A percentile compares a stretch with the other conserved stretches of the same genome.
phyloP scores from a whole-genome alignment of 1,140 invertebrate species.

The Steinernema khuongi region DNA sequence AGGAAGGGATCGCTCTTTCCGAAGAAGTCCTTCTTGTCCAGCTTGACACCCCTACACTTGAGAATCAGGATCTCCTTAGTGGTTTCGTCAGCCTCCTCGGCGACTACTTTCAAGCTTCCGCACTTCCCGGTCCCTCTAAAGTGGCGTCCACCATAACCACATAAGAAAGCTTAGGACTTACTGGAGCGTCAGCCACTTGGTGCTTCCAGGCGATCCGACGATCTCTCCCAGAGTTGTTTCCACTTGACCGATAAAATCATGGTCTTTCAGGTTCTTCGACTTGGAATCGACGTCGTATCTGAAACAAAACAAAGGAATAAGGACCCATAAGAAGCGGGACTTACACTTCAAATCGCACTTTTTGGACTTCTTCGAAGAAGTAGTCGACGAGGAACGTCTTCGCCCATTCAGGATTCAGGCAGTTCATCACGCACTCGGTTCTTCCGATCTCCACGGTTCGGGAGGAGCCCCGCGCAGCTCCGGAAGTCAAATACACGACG shows the following conservation, averaged over 20 bases:
- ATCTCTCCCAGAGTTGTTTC: conserved; percentile 64
- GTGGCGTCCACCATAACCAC: conserved; percentile 32
- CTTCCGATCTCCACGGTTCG: conserved; percentile 60
- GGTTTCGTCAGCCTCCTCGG: conserved; percentile 62
- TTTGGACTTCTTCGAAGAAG: conserved; percentile 64
- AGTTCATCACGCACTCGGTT: conserved; percentile 64
- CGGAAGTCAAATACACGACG: conserved; percentile 37
- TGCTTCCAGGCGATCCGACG: conserved; percentile 59
- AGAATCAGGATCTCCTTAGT: conserved; percentile 62
- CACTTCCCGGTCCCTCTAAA: conserved; percentile 40
- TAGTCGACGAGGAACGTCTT: conserved; percentile 64
- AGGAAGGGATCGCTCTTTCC: conserved; percentile 65
- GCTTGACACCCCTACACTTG: conserved; percentile 60
- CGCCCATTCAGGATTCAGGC: conserved; percentile 64
- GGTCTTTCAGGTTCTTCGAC: conserved; percentile 49
- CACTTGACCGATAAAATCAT: conserved; percentile 63
- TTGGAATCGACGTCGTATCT: conserved; percentile 62
- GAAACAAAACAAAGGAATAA: conserved; percentile 39
- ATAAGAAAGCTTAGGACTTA: conserved; percentile 36
- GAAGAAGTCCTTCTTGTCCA: conserved; percentile 65
- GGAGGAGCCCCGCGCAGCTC: conserved; percentile 1
- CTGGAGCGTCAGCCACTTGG: conserved; percentile 45
- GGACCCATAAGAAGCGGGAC: conserved; percentile 25
- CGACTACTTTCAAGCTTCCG: conserved; percentile 59
- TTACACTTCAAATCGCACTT: conserved; percentile 62